Base-by-base conservation (phyloP, 2,113 vertebrate species). In the Genyomyrus donnyi region DNA sequence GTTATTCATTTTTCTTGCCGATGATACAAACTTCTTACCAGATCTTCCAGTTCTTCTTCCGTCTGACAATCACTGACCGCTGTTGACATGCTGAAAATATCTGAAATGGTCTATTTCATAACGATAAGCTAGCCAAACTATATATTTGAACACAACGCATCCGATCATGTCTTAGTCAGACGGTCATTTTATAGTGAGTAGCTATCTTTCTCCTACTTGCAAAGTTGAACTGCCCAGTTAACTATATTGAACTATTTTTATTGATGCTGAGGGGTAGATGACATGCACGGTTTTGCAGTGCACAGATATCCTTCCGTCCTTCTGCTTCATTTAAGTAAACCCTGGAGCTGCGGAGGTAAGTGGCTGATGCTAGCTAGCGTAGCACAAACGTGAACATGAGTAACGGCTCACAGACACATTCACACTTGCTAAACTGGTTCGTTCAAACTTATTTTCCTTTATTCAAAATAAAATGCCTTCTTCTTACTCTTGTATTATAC, bases 21-120 rank as follows among this genome's bases (percentile, higher is more conserved):
- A 39, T 19, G 27, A 19, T 1, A 35, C 2, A 87, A 53, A 13
- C 3, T 83, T 46, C 95, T 95, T 91, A 96, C 95, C 93, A 95
- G 90, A 90, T 95, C 94, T 50, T 96, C 95, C 2, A 91, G 93
- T 89, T 96, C 95, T 77, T 95, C 95, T 52, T 96, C 95, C 1
- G 95, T 94, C 5, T 92, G 93, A 50, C 93, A 89, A 88, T 96
- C 95, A 90, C 93, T 95, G 52, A 91, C 93, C 89, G 92, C 94
- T 52, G 52, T 80, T 27, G 89, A 89, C 89, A 89, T 89, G 27
- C 15, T 21, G 13, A 48, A 52, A 24, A 21, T 88, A 49, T 48
- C 8, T 11, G 15, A 31, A 19, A 24, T 50, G 21, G 11, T 24
- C 42, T n/a, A n/a, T 85, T 24, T n/a, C 42, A 48, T 85, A 80